Conservation (phyloP, 1,140 invertebrate species). For the Rhizoglyphus robini region DNA sequence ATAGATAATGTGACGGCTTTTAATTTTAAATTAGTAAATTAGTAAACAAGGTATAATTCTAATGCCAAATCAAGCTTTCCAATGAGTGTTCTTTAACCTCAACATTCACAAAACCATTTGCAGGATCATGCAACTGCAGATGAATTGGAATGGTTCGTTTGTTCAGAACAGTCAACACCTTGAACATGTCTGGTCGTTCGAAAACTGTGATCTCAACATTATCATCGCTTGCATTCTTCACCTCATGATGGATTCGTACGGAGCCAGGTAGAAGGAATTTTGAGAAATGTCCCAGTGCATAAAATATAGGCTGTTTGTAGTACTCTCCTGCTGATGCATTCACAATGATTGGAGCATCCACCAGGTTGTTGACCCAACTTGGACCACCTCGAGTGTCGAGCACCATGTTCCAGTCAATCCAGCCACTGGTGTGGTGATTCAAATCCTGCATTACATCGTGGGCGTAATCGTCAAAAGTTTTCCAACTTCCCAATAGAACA, state of each 20-base stretch:
- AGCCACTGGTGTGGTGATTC: too few species aligned
- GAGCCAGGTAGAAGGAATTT: conserved; percentile 36
- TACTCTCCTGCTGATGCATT: conserved; percentile 48
- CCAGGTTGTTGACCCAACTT: conserved; percentile 57
- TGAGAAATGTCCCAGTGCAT: conserved; percentile 70
- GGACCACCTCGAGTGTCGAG: conserved; percentile 37
- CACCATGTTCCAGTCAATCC: conserved; percentile 42
- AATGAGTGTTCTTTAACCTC: not conserved
- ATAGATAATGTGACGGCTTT: too few species aligned
- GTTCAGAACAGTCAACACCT: conserved; percentile 48
- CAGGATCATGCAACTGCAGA: not conserved
- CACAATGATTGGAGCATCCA: conserved; percentile 62
- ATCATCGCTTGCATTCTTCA: not conserved
- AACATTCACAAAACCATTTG: not conserved
- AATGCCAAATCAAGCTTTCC: not conserved
- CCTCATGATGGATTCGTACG: not conserved
- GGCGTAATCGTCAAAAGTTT: not conserved
- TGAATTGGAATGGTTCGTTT: conserved; percentile 18
- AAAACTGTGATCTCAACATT: conserved; percentile 36
- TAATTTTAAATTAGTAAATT: too few species aligned
- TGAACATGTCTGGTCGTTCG: conserved; percentile 40
- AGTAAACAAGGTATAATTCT: too few species aligned
- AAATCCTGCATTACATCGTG: conserved; percentile 17
- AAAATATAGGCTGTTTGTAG: conserved; percentile 78
- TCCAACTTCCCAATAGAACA: conserved; percentile 7